Evolutionary conservation across 2,888 invertebrate genomes (phyloP).

Genomic region (Heterodera filipjevi): DNA sequence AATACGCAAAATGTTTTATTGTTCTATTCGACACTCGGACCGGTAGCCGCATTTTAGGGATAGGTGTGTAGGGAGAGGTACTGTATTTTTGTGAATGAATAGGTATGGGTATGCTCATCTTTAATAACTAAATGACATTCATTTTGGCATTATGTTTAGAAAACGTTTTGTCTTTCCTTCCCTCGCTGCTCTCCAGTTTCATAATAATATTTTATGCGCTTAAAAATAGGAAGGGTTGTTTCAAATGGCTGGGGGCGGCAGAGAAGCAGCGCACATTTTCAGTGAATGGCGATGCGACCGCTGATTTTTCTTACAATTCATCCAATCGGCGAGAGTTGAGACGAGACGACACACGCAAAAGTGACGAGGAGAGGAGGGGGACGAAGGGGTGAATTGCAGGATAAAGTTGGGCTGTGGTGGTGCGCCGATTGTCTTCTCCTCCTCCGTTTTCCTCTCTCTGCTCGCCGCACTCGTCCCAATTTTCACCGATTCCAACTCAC

Average conservation of each 20-base stretch:
- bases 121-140: neutral
- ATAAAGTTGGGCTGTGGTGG: neutral
- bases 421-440: neutral
- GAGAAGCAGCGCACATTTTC: neutral
- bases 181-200: conserved; percentile 2
- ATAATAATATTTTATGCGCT: neutral
- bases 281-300: neutral
- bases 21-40: too few relatives aligned
- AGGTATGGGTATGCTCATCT: too few relatives aligned
- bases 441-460: neutral
- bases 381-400: neutral
- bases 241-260: neutral
- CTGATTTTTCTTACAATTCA: conserved; percentile 10
- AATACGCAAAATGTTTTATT: too few relatives aligned
- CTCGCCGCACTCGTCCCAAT: conserved; percentile 6
- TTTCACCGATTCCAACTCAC: neutral
- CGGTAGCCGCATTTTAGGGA: too few relatives aligned
- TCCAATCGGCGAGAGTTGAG: neutral
- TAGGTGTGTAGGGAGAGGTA: too few relatives aligned
- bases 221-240: neutral
- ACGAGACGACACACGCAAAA: neutral
- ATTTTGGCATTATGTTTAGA: neutral
- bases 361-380: neutral
- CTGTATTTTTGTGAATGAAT: too few relatives aligned
- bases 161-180: neutral